Conservation (phyloP, 2,888 invertebrate species). For the Mycalesis mineus region DNA sequence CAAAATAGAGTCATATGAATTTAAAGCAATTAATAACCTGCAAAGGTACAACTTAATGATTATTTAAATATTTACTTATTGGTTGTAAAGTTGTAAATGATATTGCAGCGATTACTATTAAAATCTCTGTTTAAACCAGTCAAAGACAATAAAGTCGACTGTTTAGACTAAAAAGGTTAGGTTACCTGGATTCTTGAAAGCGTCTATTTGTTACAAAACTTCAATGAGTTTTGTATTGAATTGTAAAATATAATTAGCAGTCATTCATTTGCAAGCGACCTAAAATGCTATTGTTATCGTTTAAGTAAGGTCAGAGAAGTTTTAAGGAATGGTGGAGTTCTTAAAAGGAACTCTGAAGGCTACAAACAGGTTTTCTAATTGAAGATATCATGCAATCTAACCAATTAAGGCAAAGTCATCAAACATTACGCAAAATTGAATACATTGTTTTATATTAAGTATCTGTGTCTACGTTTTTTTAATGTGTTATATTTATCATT, state of each 20-base stretch:
- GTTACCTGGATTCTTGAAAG: background rate
- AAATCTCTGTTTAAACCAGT: too few relatives aligned
- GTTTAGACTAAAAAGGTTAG: too few relatives aligned
- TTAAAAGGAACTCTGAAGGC: constrained; percentile 12
- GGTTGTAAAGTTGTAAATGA: too few relatives aligned
- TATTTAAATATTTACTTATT: too few relatives aligned
- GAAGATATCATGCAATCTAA: constrained; percentile 12
- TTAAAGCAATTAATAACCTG: too few relatives aligned
- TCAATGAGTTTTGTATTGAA: background rate
- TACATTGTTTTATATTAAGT: too few relatives aligned
- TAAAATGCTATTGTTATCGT: constrained; percentile 12
- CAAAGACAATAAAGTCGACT: too few relatives aligned
- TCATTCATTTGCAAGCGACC: constrained; percentile 3
- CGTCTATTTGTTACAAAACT: background rate
- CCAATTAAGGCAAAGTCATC: constrained; percentile 23
- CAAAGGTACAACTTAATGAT: too few relatives aligned
- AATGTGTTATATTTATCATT: too few relatives aligned
- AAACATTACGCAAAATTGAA: constrained; percentile 13
- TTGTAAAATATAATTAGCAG: background rate
- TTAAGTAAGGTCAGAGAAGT: constrained; percentile 13
- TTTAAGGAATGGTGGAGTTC: constrained; percentile 10
- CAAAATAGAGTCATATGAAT: background rate
- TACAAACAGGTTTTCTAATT: constrained; percentile 21
- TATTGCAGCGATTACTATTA: too few relatives aligned
- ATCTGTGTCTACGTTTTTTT: too few relatives aligned